Conservation (phyloP, 1,140 invertebrate genomes). For the Neodiprion fabricii region DNA sequence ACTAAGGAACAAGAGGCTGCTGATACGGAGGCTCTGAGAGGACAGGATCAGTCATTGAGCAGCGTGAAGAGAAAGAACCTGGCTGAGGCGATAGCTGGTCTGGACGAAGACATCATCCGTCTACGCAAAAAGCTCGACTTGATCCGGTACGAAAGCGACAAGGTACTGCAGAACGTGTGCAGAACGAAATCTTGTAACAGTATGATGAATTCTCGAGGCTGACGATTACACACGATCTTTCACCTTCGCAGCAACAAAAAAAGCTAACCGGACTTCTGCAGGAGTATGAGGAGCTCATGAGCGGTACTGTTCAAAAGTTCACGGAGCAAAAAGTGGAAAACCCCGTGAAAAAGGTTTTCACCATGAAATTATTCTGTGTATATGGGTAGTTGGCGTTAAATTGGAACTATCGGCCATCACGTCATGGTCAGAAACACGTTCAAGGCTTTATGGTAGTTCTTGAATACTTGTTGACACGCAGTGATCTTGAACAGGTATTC, state of each 20-base stretch:
- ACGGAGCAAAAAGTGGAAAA: conserved; percentile 52
- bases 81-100: conserved; percentile 65
- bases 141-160: conserved; percentile 70
- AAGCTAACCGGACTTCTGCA: conserved; percentile 64
- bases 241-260: conserved; percentile 57
- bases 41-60: conserved; percentile 43
- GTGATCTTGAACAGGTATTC: too few relatives aligned
- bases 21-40: conserved; percentile 43
- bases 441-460: too few relatives aligned
- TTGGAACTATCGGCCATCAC: not conserved
- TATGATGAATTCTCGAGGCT: not conserved
- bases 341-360: conserved; percentile 51
- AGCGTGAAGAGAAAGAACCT: conserved; percentile 55
- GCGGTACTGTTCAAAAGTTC: conserved; percentile 52
- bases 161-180: conserved; percentile 43
- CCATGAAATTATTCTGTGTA: not conserved
- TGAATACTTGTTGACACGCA: too few relatives aligned
- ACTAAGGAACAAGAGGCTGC: conserved; percentile 54
- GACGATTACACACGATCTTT: not conserved
- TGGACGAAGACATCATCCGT: conserved; percentile 79
- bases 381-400: not conserved
- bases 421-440: too few relatives aligned
- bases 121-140: conserved; percentile 77
- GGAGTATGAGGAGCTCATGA: conserved; percentile 65
- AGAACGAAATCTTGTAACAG: not conserved